Evolutionary conservation across 2,888 invertebrate species (phyloP).

Genomic region (Drosophila multiciliata): DNA sequence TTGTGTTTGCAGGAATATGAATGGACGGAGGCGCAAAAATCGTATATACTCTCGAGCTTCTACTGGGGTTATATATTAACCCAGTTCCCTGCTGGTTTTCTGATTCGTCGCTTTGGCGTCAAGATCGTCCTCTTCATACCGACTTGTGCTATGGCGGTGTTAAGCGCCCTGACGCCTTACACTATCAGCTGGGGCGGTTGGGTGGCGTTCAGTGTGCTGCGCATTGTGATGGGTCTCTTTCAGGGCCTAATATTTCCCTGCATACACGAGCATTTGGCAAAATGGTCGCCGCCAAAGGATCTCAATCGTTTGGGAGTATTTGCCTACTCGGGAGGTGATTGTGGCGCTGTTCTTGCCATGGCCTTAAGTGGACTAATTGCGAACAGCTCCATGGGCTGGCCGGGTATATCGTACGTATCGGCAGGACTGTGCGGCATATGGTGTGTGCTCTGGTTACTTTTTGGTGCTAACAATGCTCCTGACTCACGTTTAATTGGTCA

Average conservation of each 20-base stretch:
- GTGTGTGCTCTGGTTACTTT: constrained; percentile 86
- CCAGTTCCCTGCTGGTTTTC: constrained; percentile 87
- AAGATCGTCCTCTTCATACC: constrained; percentile 87
- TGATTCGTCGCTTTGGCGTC: constrained; percentile 88
- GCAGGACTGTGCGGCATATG: constrained; percentile 86
- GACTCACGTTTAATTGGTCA: constrained; percentile 86
- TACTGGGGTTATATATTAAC: constrained; percentile 91
- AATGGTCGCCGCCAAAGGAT: constrained; percentile 89
- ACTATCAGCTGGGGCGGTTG: constrained; percentile 89
- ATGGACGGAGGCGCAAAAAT: constrained; percentile 86
- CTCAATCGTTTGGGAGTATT: constrained; percentile 87
- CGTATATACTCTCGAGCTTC: constrained; percentile 89
- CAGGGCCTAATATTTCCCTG: constrained; percentile 89
- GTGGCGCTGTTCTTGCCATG: constrained; percentile 88
- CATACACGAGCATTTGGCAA: constrained; percentile 88
- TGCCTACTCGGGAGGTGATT: constrained; percentile 87
- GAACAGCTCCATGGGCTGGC: constrained; percentile 87
- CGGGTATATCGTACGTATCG: constrained; percentile 88
- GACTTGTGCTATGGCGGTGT: constrained; percentile 87
- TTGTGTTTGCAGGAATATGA: constrained; percentile 68
- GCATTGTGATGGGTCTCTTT: constrained; percentile 88
- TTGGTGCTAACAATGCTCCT: constrained; percentile 87
- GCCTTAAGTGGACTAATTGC: constrained; percentile 88
- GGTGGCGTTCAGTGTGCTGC: constrained; percentile 86
- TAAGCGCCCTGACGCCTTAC: constrained; percentile 88